Evolutionary conservation across 1,140 invertebrate genomes (phyloP).

Genomic region (Eurosta solidaginis): DNA sequence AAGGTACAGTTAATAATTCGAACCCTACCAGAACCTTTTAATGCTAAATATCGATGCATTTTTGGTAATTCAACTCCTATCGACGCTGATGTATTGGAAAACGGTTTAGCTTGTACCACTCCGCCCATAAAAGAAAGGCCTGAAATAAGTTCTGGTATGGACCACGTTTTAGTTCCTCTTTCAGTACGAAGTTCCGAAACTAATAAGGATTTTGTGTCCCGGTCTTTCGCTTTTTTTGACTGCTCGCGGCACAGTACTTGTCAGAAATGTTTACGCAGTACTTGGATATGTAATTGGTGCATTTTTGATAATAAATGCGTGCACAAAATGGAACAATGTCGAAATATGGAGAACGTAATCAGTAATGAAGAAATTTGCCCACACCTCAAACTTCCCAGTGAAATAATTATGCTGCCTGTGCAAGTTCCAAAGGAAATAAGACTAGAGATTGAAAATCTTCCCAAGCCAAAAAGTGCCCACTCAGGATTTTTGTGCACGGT

Average conservation of each 20-base stretch:
- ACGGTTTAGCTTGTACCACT: constrained; percentile 83
- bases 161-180: constrained; percentile 90
- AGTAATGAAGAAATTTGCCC: constrained; percentile 86
- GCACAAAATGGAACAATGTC: constrained; percentile 81
- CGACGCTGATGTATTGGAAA: constrained; percentile 79
- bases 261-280: constrained; percentile 81
- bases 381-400: constrained; percentile 70
- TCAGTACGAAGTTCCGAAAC: constrained; percentile 83
- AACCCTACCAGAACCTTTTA: constrained; percentile 85
- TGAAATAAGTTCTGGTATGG: constrained; percentile 76
- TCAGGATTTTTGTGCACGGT: constrained; percentile 90
- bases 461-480: constrained; percentile 82
- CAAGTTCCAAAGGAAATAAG: constrained; percentile 87
- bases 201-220: constrained; percentile 93
- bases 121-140: constrained; percentile 78
- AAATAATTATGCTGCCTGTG: constrained; percentile 80
- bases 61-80: constrained; percentile 86
- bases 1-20: constrained; percentile 86
- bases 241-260: constrained; percentile 88
- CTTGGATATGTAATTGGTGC: constrained; percentile 96
- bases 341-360: constrained; percentile 74
- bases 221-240: constrained; percentile 93
- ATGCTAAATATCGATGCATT: constrained; percentile 92
- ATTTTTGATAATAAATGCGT: constrained; percentile 94
- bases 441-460: constrained; percentile 87